Conservation (phyloP, 2,888 invertebrate species). For the Cacoxenus indagator region DNA sequence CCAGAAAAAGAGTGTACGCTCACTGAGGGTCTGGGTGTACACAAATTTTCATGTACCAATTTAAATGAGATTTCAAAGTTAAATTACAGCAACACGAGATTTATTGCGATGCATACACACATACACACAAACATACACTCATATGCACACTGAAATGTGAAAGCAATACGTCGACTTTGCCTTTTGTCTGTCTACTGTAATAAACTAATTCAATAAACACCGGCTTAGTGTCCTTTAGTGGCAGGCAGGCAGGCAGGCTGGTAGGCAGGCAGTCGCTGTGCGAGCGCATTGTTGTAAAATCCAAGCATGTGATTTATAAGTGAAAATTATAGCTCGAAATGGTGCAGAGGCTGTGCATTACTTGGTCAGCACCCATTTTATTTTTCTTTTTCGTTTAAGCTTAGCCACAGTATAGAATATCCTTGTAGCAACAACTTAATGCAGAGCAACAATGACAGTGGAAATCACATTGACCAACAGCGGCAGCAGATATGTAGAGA, state of each 20-base stretch:
- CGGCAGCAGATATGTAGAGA: conserved; percentile 37
- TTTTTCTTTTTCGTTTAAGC: background rate
- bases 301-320: conserved; percentile 56
- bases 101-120: conserved; percentile 39
- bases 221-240: conserved; percentile 2
- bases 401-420: conserved; percentile 15
- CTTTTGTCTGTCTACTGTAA: conserved; percentile 34
- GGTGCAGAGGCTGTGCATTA: background rate
- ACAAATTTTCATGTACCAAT: conserved; percentile 45
- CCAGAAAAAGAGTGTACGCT: background rate
- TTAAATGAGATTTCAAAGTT: conserved; percentile 51
- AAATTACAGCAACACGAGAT: conserved; percentile 45
- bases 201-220: conserved; percentile 61
- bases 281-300: conserved; percentile 25
- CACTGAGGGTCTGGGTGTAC: conserved; percentile 22
- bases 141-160: conserved; percentile 32
- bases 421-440: conserved; percentile 54
- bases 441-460: conserved; percentile 46
- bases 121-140: background rate
- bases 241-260: background rate
- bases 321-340: background rate
- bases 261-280: conserved; percentile 16
- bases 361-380: background rate
- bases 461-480: conserved; percentile 36
- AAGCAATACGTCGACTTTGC: conserved; percentile 34